Conservation (phyloP, 37 sponge, comb jelly and placozoan species). For the Bolinopsis microptera region DNA sequence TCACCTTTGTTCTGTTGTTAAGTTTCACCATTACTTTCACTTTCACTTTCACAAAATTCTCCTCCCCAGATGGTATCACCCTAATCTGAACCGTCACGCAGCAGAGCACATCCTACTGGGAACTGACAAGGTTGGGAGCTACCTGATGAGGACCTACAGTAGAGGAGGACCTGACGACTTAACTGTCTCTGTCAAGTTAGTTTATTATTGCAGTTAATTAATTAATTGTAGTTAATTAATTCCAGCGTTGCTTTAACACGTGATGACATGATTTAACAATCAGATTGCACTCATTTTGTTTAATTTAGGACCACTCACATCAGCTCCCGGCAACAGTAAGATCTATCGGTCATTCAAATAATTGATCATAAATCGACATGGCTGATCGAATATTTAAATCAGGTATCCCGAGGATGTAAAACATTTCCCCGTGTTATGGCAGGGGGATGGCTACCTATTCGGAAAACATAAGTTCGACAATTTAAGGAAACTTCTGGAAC, state of each 20-base stretch:
- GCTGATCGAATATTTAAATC: too few relatives aligned
- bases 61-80: conserved; percentile 57
- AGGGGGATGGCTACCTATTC: conserved; percentile 46
- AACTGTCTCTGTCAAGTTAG: conserved; percentile 39
- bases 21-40: too few relatives aligned
- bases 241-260: too few relatives aligned
- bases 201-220: neutral
- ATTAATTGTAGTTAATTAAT: too few relatives aligned
- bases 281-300: too few relatives aligned
- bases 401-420: conserved; percentile 14
- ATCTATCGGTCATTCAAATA: too few relatives aligned
- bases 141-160: conserved; percentile 49
- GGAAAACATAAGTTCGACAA: conserved; percentile 52
- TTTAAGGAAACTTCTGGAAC: conserved; percentile 29
- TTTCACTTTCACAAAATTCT: too few relatives aligned
- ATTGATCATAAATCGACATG: too few relatives aligned
- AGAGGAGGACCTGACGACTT: conserved; percentile 59
- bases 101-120: conserved; percentile 58
- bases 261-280: too few relatives aligned
- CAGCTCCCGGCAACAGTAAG: too few relatives aligned
- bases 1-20: too few relatives aligned
- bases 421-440: conserved; percentile 38
- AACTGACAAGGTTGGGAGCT: conserved; percentile 53
- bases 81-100: conserved; percentile 46
- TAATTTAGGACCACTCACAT: too few relatives aligned